Evolutionary conservation across 30 jellyfish, hydroid and myxozoan species (phyloP), one percentile per base, ranked within the genome.

Genomic region (Rhopilema esculentum): DNA sequence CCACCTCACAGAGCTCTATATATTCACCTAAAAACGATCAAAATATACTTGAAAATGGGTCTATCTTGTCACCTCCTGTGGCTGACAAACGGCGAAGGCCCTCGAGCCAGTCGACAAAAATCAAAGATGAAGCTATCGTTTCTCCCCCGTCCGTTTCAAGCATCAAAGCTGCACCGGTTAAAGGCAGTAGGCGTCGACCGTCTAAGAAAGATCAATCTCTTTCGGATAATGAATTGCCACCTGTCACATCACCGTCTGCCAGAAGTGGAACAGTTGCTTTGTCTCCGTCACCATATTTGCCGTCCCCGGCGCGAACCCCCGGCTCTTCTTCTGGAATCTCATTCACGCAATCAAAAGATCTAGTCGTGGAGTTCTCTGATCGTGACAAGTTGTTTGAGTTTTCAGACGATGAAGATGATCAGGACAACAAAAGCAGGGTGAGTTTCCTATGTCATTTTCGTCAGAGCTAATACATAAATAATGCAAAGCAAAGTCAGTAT

Each of bases 351-450:
- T 85, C 93, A 0, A 95, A 90, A 77, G 99, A 95, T 31, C 63
- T 95, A 53, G 80, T 80, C 82, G 98, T 87, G 16, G 75, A 64
- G 48, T 50, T 81, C 27, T 95, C 95, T 28, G 99, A 95, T 75
- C 72, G 89, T 40, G 97, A 94, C 76, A 92, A 82, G 49, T 49
- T 94, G 89, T 94, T 94, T 73, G 99, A 90, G 40, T 89, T 83
- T 22, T 88, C 96, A 0, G 96, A 88, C 49, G 96, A 88, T 26
- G 96, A 88, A 52, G 97, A 89, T n/a, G 98, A 93, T 22, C 78
- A 61, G 80, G 81, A 80, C 32, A 33, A 18, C 22, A 63, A 50
- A 21, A 30, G 25, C 75, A 80, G 49, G 89, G 89, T 83, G 69
- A 21, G 48, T 51, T 51, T 27, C 57, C 62, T 53, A 75, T 17